A percentile compares a stretch with the other conserved stretches of the same genome.
Conservation (phyloP, 2,888 invertebrate species). For the Caenorhabditis macrosperma region DNA sequence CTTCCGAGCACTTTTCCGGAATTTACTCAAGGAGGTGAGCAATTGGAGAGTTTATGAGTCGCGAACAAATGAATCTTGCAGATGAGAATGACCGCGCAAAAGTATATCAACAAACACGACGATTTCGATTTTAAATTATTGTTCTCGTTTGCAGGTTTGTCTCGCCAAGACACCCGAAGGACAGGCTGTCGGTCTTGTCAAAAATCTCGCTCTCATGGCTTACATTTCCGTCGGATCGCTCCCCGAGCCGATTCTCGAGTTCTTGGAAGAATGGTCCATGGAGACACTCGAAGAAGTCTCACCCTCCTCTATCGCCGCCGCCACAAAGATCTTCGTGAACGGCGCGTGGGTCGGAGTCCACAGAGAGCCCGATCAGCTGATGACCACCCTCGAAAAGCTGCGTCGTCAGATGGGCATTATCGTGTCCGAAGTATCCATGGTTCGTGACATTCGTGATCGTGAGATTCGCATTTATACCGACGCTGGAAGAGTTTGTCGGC, state of each 20-base stretch:
- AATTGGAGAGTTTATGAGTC: too few species aligned
- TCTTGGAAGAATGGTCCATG: conserved; percentile 99
- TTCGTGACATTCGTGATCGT: conserved; percentile 96
- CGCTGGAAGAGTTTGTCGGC: conserved; percentile 98
- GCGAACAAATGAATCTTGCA: too few species aligned
- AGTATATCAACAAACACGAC: conserved; percentile 98
- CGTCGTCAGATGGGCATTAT: conserved; percentile 99
- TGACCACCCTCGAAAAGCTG: conserved; percentile 95
- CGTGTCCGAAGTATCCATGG: conserved; percentile 99
- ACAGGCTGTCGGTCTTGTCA: conserved; percentile 88
- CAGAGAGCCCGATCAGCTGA: conserved; percentile 95
- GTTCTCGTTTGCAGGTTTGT: conserved; percentile 84
- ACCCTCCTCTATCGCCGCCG: conserved; percentile 97
- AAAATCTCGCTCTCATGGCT: conserved; percentile 98
- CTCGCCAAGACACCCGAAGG: conserved; percentile 99
- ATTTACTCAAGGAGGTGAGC: conserved; percentile 78
- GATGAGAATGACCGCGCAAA: conserved; percentile 97
- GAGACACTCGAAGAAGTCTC: conserved; percentile 99
- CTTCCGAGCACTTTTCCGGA: conserved; percentile 87
- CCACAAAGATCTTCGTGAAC: conserved; percentile 99
- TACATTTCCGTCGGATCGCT: conserved; percentile 99
- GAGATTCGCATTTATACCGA: conserved; percentile 99
- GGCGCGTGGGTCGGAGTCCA: conserved; percentile 97
- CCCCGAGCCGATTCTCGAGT: conserved; percentile 98
- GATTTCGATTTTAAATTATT: conserved; percentile 91